Evolutionary conservation across 2,888 invertebrate species (phyloP).

Genomic region (Axea sp.): DNA sequence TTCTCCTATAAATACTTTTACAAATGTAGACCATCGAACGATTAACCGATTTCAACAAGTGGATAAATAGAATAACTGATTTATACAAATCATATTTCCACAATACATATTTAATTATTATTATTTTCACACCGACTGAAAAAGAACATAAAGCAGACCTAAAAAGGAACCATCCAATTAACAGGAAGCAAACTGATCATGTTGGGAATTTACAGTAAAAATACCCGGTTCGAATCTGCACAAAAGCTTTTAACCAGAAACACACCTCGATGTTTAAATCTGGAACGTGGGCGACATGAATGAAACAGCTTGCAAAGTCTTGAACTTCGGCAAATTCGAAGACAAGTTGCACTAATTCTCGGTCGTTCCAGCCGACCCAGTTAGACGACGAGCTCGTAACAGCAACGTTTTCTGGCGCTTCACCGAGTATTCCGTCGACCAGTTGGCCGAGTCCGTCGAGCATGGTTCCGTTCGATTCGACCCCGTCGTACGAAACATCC

Average conservation of each 20-base stretch:
- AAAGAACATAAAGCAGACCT: too few relatives aligned
- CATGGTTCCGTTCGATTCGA: constrained; percentile 80
- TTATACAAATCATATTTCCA: too few relatives aligned
- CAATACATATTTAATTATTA: too few relatives aligned
- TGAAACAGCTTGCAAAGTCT: constrained; percentile 82
- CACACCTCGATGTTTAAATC: constrained; percentile 88
- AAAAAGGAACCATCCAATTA: too few relatives aligned
- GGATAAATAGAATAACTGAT: too few relatives aligned
- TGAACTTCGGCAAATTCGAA: constrained; percentile 90
- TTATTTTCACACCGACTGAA: too few relatives aligned
- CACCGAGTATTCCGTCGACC: constrained; percentile 86
- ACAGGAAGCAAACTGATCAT: too few relatives aligned
- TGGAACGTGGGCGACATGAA: constrained; percentile 83
- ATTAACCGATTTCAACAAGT: too few relatives aligned
- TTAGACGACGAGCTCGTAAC: constrained; percentile 73
- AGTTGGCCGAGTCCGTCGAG: constrained; percentile 90
- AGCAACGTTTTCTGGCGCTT: constrained; percentile 78
- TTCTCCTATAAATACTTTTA: too few relatives aligned
- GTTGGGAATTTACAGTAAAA: too few relatives aligned
- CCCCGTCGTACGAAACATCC: constrained; percentile 91
- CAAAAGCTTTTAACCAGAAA: constrained; percentile 26
- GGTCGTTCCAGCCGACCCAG: constrained; percentile 94
- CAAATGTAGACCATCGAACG: too few relatives aligned
- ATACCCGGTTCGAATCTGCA: neutral
- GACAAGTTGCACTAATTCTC: constrained; percentile 85